phyloP scores from a whole-genome alignment of 2,888 invertebrate genomes.

The Ashinkailepas kermadecensis region DNA sequence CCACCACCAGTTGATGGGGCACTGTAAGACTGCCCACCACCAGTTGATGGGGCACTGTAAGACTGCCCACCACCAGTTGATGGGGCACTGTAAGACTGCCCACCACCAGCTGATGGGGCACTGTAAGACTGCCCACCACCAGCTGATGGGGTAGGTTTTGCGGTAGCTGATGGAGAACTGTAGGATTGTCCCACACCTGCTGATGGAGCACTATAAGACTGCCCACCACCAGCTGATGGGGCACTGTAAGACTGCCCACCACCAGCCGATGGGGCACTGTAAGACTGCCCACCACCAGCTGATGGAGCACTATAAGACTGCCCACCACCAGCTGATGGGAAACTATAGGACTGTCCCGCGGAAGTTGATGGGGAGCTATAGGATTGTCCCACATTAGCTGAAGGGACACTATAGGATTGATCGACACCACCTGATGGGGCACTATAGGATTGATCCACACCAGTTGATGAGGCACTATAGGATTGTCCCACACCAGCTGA shows the following conservation, averaged over 20 bases:
- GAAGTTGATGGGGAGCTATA: background rate
- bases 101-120: background rate
- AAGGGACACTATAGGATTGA: background rate
- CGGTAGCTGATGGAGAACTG: too few species aligned
- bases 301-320: background rate
- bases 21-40: background rate
- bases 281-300: background rate
- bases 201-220: background rate
- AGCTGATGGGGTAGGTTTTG: background rate
- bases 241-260: background rate
- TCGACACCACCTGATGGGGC: background rate
- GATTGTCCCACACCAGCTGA: background rate
- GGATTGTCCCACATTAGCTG: background rate
- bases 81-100: background rate
- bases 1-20: background rate
- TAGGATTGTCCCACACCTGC: too few species aligned
- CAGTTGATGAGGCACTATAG: background rate
- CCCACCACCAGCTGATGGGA: background rate
- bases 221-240: background rate
- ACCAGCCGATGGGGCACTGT: background rate
- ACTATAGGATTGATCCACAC: background rate
- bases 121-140: background rate
- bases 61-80: background rate
- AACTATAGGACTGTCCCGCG: background rate
- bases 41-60: background rate